phyloP scores from a whole-genome alignment of 2,888 invertebrate genomes.

The Pterobdella sp. region DNA sequence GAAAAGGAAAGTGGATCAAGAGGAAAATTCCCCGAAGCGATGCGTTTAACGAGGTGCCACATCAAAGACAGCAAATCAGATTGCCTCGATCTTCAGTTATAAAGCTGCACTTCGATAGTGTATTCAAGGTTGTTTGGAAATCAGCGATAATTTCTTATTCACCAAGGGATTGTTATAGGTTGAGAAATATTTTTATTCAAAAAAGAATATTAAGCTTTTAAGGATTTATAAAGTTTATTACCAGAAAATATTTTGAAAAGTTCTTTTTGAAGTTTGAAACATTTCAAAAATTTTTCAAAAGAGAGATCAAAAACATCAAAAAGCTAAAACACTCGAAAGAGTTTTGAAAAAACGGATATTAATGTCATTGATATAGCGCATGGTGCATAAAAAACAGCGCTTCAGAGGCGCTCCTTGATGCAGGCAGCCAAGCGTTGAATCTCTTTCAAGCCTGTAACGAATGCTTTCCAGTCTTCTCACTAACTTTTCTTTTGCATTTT shows the following conservation, averaged over 20 bases:
- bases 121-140: too few relatives aligned
- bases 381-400: neutral
- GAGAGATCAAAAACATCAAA: neutral
- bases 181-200: too few relatives aligned
- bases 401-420: constrained; percentile 1
- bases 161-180: too few relatives aligned
- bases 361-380: constrained; percentile 6
- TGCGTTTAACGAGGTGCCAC: neutral
- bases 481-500: neutral
- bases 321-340: neutral
- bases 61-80: neutral
- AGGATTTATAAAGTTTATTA: neutral
- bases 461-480: neutral
- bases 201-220: neutral
- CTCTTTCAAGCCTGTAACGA: neutral
- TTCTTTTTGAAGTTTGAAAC: neutral
- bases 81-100: too few relatives aligned
- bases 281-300: neutral
- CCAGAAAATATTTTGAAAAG: neutral
- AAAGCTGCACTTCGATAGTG: too few relatives aligned
- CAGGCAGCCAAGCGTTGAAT: neutral
- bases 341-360: neutral
- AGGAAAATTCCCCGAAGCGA: neutral
- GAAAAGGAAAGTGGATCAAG: neutral
- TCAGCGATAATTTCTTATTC: too few relatives aligned